Conservation (phyloP, 2,113 vertebrate genomes). For the Coryphaenoides rupestris region DNA sequence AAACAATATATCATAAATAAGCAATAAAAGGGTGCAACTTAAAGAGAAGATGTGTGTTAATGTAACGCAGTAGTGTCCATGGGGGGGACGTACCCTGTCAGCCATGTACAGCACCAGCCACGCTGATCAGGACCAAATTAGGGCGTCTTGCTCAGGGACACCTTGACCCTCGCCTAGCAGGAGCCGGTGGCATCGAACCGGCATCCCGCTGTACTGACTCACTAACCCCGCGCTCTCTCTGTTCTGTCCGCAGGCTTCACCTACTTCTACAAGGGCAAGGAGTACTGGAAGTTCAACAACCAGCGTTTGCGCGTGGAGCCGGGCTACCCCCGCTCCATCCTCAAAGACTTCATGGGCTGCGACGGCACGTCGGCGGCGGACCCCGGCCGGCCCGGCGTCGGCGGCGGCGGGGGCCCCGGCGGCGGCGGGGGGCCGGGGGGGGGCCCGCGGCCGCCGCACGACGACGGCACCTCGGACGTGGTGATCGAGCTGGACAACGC, state of each 20-base stretch:
- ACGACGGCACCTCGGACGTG: constrained; percentile 87
- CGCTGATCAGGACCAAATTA: no score
- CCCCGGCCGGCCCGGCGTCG: constrained; percentile 68
- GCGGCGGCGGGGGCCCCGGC: constrained; percentile 78
- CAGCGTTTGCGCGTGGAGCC: constrained; percentile 93
- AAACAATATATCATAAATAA: no score
- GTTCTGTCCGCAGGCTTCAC: constrained; percentile 81
- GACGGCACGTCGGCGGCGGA: constrained; percentile 81
- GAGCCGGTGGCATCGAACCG: no score
- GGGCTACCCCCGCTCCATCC: constrained; percentile 95
- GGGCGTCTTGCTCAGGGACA: no score
- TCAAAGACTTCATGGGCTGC: constrained; percentile 99
- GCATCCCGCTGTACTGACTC: no score
- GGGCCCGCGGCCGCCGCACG: constrained; percentile 65
- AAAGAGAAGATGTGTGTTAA: no score
- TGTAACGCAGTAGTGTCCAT: no score
- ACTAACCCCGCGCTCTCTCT: neutral
- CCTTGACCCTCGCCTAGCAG: no score
- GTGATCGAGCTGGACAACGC: constrained; percentile 96
- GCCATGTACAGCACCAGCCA: no score
- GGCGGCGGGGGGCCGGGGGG: constrained; percentile 54
- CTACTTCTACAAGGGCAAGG: constrained; percentile 98
- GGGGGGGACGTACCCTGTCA: no score
- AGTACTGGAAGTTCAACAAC: constrained; percentile 99
- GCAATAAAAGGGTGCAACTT: no score